Base-by-base conservation (phyloP, 1,140 invertebrate species). In the Patella vulgata region DNA sequence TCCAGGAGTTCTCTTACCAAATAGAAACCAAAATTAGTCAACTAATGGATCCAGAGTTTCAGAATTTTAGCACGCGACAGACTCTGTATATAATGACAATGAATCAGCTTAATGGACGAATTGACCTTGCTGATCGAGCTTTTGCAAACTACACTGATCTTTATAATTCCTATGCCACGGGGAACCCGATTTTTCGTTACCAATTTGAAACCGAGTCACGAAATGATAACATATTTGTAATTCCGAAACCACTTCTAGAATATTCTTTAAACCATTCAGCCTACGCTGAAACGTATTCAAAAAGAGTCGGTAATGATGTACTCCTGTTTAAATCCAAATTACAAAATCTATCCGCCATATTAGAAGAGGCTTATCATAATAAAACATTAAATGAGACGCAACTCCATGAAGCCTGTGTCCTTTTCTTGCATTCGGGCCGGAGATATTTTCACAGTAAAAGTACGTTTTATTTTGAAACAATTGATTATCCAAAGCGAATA, bases 381-480 rank as follows among this genome's bases (percentile, higher is more conserved):
- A n/a, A 55, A 11, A 64, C 42, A 6, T 17, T 75, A 0, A 68
- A 72, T 39, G 52, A 50, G 14, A 57, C 68, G 12, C 42, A 50
- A 31, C 44, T 76, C 30, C 27, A 68, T 30, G 25, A 50, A 8
- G 42, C 58, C 9, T 53, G 50, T 30, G 48, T 52, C 30, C 11
- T 17, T 1, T 76, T 68, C 46, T 40, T 70, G 3, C 55, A 66
- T 6, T 43, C 51, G 0, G 71, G 70, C 40, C 55, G 68, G 23
- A 55, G 42, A 5, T 76, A 56, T 47, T 69, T 63, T 25, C 67
- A 69, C 25, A 71, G 68, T 36, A 74, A 73, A 55, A 75, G 69
- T 51, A 55, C 56, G 1, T 68, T 79, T 53, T 76, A 74, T 44
- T 59, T 46, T 17, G 70, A 78, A 36, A 48, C 56, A 6, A 60